A percentile compares a stretch with the other conserved stretches of the same genome.
Conservation (phyloP, 2,888 invertebrate genomes). For the Trilocha varians region DNA sequence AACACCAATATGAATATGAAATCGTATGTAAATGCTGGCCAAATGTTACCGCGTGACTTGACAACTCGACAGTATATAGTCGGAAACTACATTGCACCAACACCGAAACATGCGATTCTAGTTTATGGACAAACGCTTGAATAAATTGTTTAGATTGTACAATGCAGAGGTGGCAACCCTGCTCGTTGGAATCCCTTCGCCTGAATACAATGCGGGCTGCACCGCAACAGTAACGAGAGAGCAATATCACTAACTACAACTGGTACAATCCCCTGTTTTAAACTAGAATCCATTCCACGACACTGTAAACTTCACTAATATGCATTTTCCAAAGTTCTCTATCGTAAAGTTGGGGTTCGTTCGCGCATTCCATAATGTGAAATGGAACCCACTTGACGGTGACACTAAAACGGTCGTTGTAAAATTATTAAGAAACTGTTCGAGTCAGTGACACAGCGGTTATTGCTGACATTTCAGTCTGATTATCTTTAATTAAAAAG, state of each 20-base stretch:
- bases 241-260: constrained; percentile 59
- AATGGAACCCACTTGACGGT: constrained; percentile 50
- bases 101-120: constrained; percentile 54
- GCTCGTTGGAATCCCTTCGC: constrained; percentile 13
- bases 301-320: constrained; percentile 54
- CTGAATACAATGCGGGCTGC: constrained; percentile 30
- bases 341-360: constrained; percentile 54
- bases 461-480: constrained; percentile 57
- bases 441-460: constrained; percentile 46
- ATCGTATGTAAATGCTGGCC: constrained; percentile 61
- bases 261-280: constrained; percentile 52
- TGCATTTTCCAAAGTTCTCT: constrained; percentile 47
- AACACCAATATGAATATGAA: constrained; percentile 68
- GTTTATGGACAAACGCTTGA: constrained; percentile 46
- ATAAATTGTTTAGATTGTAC: constrained; percentile 55
- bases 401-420: constrained; percentile 23
- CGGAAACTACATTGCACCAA: constrained; percentile 39
- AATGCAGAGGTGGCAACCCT: constrained; percentile 29
- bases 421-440: constrained; percentile 53
- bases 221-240: constrained; percentile 48
- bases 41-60: constrained; percentile 55
- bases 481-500: constrained; percentile 69
- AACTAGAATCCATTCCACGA: constrained; percentile 64
- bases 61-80: constrained; percentile 63
- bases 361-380: constrained; percentile 43